Evolutionary conservation across 2,797 vertebrate genomes (phyloP).

Genomic region (Esox lucius): DNA sequence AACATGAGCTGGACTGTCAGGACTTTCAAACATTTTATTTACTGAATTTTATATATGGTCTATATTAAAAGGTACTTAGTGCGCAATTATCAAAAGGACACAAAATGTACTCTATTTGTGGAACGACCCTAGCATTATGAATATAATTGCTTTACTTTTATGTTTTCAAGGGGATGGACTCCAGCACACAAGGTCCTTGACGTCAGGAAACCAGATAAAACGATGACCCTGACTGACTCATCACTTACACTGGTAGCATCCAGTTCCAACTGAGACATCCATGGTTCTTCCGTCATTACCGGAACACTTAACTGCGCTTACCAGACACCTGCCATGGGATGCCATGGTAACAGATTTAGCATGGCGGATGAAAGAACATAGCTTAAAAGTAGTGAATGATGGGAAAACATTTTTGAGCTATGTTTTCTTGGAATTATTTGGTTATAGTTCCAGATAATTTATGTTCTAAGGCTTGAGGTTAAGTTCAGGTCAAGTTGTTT

Average conservation of each 20-base stretch:
- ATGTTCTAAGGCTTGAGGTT: background rate
- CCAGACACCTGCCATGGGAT: background rate
- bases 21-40: no score
- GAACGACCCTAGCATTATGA: background rate
- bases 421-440: background rate
- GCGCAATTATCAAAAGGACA: background rate
- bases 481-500: background rate
- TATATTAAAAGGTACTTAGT: background rate
- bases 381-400: slow-evolving; percentile 4
- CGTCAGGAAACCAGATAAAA: slow-evolving; percentile 37
- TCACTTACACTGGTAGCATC: slow-evolving; percentile 3
- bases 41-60: no score
- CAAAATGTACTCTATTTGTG: background rate
- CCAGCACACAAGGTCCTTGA: background rate
- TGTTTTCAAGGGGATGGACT: background rate
- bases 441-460: background rate
- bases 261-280: background rate
- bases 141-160: background rate
- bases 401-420: background rate
- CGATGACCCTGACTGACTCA: slow-evolving; percentile 40
- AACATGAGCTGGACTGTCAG: no score
- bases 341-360: slow-evolving; percentile 46
- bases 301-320: background rate
- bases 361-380: slow-evolving; percentile 40
- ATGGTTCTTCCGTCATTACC: background rate